Evolutionary conservation across 1,140 invertebrate genomes (phyloP).

Genomic region (Cecropterus lyciades): DNA sequence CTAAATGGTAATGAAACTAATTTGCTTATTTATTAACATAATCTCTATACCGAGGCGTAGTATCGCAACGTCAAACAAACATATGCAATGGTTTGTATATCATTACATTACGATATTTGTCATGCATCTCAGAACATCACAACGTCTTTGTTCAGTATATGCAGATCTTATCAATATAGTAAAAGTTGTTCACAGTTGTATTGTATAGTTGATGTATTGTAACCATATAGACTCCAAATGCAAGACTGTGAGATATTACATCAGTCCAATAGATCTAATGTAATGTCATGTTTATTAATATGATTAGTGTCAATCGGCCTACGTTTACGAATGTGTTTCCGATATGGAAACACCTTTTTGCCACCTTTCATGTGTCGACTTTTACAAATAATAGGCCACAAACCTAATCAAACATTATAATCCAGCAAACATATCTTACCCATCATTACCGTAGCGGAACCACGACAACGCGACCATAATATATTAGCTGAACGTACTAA

Average conservation of each 20-base stretch:
- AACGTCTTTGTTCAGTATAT: not conserved
- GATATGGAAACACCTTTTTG: too few species aligned
- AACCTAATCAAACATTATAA: too few species aligned
- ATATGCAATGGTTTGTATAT: not conserved
- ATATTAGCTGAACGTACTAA: constrained; percentile 1
- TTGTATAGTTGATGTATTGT: not conserved
- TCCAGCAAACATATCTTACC: too few species aligned
- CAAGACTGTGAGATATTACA: too few species aligned
- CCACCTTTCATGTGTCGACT: too few species aligned
- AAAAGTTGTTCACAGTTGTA: not conserved
- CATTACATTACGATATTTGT: not conserved
- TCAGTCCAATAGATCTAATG: too few species aligned
- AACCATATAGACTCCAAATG: not conserved
- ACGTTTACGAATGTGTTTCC: too few species aligned
- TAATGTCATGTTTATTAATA: too few species aligned
- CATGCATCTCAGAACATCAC: not conserved
- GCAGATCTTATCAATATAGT: not conserved
- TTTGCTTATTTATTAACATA: not conserved
- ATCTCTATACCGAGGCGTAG: not conserved
- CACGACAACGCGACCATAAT: constrained; percentile 1
- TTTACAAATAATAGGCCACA: too few species aligned
- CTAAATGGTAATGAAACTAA: too few species aligned
- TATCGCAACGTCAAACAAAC: not conserved
- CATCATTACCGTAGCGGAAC: too few species aligned
- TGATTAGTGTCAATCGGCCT: too few species aligned